phyloP scores from a whole-genome alignment of 2,888 invertebrate species.

The Drosophila subquinaria region DNA sequence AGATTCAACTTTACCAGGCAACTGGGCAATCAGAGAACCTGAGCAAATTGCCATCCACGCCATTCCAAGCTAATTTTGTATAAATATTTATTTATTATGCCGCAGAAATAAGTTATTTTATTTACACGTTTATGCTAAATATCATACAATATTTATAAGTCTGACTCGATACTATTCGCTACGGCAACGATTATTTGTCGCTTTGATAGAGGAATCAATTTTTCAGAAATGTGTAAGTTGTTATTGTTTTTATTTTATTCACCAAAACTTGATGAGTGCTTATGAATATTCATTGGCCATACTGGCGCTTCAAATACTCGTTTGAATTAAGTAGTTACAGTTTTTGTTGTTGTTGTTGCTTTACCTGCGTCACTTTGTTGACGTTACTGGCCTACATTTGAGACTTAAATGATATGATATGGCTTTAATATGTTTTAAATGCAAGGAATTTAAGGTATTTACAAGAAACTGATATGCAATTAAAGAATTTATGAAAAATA shows the following conservation, averaged over 20 bases:
- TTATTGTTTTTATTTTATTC: constrained; percentile 21
- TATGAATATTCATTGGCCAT: constrained; percentile 64
- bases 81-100: constrained; percentile 54
- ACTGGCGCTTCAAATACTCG: constrained; percentile 59
- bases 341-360: constrained; percentile 18
- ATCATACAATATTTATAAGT: constrained; percentile 34
- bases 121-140: constrained; percentile 54
- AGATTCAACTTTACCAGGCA: constrained; percentile 27
- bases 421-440: constrained; percentile 10
- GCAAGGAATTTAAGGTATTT: constrained; percentile 20
- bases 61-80: constrained; percentile 50
- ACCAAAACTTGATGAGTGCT: constrained; percentile 27
- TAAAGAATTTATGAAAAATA: background rate
- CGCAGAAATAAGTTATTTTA: constrained; percentile 48
- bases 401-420: constrained; percentile 4
- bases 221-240: constrained; percentile 20
- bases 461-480: background rate
- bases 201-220: constrained; percentile 19
- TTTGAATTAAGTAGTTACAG: constrained; percentile 13
- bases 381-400: constrained; percentile 61
- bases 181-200: constrained; percentile 46
- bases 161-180: background rate
- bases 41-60: constrained; percentile 13
- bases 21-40: constrained; percentile 27
- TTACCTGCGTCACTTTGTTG: constrained; percentile 26